phyloP scores from a whole-genome alignment of 2,113 vertebrate species.

The Callorhinus ursinus region DNA sequence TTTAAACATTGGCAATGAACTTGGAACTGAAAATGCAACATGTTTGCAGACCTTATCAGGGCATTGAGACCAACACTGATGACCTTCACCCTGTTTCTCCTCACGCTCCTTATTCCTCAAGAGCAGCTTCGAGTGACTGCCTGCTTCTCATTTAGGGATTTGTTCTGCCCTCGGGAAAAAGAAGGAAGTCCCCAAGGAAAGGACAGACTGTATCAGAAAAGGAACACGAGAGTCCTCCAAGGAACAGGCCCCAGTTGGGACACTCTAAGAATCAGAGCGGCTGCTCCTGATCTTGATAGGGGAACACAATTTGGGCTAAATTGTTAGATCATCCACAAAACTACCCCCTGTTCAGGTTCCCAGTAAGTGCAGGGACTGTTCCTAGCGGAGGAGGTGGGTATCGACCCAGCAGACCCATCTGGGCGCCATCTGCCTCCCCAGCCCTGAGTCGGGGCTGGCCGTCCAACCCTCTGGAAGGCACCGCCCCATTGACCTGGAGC shows the following conservation, averaged over 20 bases:
- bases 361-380: background rate
- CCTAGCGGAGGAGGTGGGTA: background rate
- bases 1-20: background rate
- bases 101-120: background rate
- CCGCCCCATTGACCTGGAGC: background rate
- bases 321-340: background rate
- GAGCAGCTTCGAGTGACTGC: background rate
- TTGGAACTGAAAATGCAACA: background rate
- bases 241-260: no score
- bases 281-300: background rate
- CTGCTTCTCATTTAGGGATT: no score
- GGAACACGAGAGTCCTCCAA: rapidly evolving
- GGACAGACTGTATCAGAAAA: background rate
- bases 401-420: rapidly evolving
- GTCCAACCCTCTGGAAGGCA: background rate
- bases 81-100: background rate
- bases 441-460: background rate
- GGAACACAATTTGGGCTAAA: background rate
- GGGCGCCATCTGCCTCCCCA: no score
- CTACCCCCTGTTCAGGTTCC: background rate
- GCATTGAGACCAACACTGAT: background rate
- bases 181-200: background rate
- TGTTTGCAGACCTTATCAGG: background rate
- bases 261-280: background rate
- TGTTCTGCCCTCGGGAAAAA: no score